phyloP scores from a whole-genome alignment of 2,797 vertebrate genomes.

The Lithobates pipiens region DNA sequence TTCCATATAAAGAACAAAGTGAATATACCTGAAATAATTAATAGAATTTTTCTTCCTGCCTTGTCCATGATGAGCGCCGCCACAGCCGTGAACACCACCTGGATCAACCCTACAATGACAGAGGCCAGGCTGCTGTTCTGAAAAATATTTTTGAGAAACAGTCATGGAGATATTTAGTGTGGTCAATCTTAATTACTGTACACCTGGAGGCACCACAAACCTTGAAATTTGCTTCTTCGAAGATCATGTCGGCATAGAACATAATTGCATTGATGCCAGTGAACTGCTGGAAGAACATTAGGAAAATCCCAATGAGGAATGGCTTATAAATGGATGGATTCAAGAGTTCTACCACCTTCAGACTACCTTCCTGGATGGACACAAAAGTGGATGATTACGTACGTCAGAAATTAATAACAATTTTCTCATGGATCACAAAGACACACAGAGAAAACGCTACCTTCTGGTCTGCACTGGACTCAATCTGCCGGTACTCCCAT shows the following conservation, averaged over 20 bases:
- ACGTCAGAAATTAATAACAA: not conserved
- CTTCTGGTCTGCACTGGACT: conserved; percentile 75
- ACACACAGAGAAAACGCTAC: conserved; percentile 71
- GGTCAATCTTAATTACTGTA: not conserved
- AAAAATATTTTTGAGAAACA: conserved; percentile 19
- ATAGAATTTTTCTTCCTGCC: conserved; percentile 88
- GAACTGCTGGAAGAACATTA: conserved; percentile 93
- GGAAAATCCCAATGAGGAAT: conserved; percentile 80
- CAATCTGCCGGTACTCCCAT: conserved; percentile 83
- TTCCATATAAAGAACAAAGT: not conserved
- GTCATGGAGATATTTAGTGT: not conserved
- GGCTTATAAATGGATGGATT: conserved; percentile 87
- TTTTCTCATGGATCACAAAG: not conserved
- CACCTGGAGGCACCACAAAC: conserved; percentile 65
- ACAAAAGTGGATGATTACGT: not conserved
- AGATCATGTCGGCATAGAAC: conserved; percentile 93
- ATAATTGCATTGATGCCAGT: conserved; percentile 93
- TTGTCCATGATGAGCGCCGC: conserved; percentile 89
- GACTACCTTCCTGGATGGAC: conserved; percentile 48
- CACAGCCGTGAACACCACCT: conserved; percentile 86
- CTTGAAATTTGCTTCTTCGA: conserved; percentile 88
- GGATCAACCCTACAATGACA: conserved; percentile 82
- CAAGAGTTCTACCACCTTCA: conserved; percentile 79
- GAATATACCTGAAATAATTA: conserved; percentile 84
- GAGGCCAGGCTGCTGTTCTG: conserved; percentile 88